Evolutionary conservation across 2,113 vertebrate genomes (phyloP), one percentile per base, ranked within the genome.

Genomic region (Megaleporinus macrocephalus): DNA sequence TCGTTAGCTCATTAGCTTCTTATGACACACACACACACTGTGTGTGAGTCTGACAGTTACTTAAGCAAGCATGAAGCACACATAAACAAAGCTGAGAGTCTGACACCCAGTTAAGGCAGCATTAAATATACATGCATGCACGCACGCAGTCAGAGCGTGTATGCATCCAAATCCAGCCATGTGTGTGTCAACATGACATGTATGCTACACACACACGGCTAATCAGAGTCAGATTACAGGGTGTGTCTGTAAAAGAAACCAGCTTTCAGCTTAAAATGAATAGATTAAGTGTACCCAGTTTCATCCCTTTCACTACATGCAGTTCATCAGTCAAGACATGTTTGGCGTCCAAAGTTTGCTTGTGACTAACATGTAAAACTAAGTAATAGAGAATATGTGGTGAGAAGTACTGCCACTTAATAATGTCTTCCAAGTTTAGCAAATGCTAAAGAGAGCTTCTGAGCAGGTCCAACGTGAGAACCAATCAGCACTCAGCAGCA

Each of bases 1-100:
- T 82, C 87, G 85, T 82, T 91, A 51, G 26, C 91, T 93, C 90
- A 92, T 94, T 93, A 92, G 83, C 85, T 44, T 36, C 36, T 69
- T 69, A 44, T 69, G 33, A 89, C 88, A 30, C 91, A 88, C 88
- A 91, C 87, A 90, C 89, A 93, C 91, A 90, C 91, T 85, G 86
- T 84, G 72, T n/a, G n/a, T n/a, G 86, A 36, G 33, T 22, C 33
- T 22, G 66, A 22, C 66, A 69, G 30, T 69, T 22, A 69, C 66
- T 41, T 44, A 69, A 69, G 66, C 36, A 61, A 57, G 73, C 55
- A 59, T 53, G 71, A 68, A 65, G 20, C 20, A 6, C 53, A 55
- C 53, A 22, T 20, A 55, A 55, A 55, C 53, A 55, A 55, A 20
- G 53, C 53, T 22, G 13, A 20, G 5, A 22, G 53, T 6, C 53